Conservation (phyloP, 2,113 vertebrate genomes). For the Morone saxatilis region DNA sequence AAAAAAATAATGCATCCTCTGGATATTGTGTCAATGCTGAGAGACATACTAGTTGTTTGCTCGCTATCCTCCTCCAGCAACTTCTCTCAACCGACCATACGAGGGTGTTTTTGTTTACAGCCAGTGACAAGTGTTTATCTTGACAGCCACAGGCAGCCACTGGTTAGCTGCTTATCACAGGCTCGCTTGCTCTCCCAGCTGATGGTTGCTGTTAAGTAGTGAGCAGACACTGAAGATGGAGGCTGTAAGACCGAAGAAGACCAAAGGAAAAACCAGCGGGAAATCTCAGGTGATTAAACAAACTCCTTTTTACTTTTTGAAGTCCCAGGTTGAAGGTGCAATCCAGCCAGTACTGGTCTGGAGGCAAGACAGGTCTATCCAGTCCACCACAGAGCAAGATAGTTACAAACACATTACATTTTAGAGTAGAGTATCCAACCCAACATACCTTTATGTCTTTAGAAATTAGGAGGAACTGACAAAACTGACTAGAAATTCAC, state of each 20-base stretch:
- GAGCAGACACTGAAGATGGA: constrained; percentile 78
- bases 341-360: neutral
- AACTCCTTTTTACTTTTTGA: neutral
- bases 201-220: constrained; percentile 10
- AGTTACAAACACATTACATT: neutral
- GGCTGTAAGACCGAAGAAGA: constrained; percentile 85
- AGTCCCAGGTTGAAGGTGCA: neutral
- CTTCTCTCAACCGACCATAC: neutral
- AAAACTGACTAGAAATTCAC: too few species aligned
- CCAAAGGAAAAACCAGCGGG: constrained; percentile 76
- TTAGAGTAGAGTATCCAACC: too few species aligned
- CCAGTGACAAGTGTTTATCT: constrained; percentile 56
- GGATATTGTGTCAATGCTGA: neutral
- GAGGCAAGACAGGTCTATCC: neutral
- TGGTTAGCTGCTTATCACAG: constrained; percentile 49
- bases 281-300: constrained; percentile 79
- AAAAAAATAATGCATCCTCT: neutral
- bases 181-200: neutral
- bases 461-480: too few species aligned
- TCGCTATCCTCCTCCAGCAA: neutral
- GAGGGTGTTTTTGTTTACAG: constrained; percentile 28
- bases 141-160: constrained; percentile 39
- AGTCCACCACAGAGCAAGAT: neutral
- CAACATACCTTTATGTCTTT: too few species aligned
- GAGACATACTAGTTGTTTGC: neutral